Conservation (phyloP, 2,797 vertebrate genomes). For the Pseudocheirus occidentalis region DNA sequence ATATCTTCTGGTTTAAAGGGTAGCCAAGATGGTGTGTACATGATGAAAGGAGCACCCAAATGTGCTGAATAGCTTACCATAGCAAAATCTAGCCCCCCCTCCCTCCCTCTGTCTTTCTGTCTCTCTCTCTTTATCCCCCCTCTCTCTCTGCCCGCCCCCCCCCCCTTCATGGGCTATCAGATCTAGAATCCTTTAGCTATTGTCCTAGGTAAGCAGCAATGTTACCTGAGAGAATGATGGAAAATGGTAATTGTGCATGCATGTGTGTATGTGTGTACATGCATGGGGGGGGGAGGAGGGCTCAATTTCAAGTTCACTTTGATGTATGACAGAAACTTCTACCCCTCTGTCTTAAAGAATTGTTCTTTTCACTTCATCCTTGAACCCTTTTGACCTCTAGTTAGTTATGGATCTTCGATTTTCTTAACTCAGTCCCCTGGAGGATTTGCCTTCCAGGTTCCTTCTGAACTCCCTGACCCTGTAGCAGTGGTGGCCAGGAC, state of each 20-base stretch:
- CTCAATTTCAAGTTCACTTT: background rate
- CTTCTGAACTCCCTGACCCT: background rate
- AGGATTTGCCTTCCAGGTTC: background rate
- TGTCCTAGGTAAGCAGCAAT: background rate
- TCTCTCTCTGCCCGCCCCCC: no score
- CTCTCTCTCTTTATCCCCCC: no score
- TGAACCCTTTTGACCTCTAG: background rate
- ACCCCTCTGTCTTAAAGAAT: background rate
- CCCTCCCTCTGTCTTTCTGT: no score
- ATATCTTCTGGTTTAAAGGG: background rate
- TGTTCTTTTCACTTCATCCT: background rate
- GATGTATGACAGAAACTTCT: background rate
- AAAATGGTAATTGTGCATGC: background rate
- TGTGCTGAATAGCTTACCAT: background rate
- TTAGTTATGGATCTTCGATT: background rate
- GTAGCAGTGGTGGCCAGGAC: fast-evolving
- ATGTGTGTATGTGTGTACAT: background rate
- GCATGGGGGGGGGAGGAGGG: background rate
- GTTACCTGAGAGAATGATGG: background rate
- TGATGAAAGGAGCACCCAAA: constrained; percentile 6
- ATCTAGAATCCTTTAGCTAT: background rate
- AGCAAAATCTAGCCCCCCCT: background rate
- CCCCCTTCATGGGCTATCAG: background rate
- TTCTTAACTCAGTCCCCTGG: constrained; percentile 12
- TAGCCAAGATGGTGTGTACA: background rate